Evolutionary conservation across 2,797 vertebrate species (phyloP).

Genomic region (Sebastes iracundus): DNA sequence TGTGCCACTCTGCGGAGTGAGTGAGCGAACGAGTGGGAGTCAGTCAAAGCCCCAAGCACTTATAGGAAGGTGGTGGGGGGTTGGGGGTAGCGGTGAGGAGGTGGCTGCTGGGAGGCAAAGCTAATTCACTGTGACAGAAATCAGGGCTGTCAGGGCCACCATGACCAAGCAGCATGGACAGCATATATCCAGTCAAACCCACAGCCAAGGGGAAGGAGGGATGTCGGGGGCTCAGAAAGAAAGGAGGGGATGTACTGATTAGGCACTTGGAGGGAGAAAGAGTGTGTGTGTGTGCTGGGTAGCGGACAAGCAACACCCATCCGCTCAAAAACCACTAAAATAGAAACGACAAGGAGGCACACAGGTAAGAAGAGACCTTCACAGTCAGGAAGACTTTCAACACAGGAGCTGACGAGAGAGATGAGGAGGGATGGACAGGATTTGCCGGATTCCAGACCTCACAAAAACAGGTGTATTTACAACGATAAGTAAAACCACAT

Average conservation of each 20-base stretch:
- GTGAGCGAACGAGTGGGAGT: constrained; percentile 63
- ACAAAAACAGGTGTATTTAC: constrained; percentile 1
- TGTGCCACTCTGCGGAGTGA: constrained; percentile 31
- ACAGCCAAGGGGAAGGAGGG: constrained; percentile 43
- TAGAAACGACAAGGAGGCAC: constrained; percentile 14
- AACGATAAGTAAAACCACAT: constrained; percentile 2
- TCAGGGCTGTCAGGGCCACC: constrained; percentile 79
- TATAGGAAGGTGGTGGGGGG: constrained; percentile 24
- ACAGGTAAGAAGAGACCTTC: constrained; percentile 12
- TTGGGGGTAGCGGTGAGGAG: constrained; percentile 47
- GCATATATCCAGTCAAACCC: constrained; percentile 69
- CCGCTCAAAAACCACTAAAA: constrained; percentile 34
- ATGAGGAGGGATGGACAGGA: not conserved
- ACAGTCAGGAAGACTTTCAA: constrained; percentile 2
- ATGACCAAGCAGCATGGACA: constrained; percentile 81
- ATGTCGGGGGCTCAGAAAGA: constrained; percentile 45
- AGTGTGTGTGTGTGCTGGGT: not conserved
- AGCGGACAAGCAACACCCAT: constrained; percentile 6
- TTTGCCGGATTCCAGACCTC: not conserved
- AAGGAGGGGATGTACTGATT: constrained; percentile 41
- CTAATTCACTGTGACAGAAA: constrained; percentile 85
- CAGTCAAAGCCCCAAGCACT: constrained; percentile 66
- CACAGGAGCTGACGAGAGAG: not conserved
- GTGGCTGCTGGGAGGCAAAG: constrained; percentile 72
- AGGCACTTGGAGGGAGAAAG: constrained; percentile 26